A percentile compares a stretch with the other conserved stretches of the same genome.
Conservation (phyloP, 1,140 invertebrate genomes). For the Druon quercuslanigerum region DNA sequence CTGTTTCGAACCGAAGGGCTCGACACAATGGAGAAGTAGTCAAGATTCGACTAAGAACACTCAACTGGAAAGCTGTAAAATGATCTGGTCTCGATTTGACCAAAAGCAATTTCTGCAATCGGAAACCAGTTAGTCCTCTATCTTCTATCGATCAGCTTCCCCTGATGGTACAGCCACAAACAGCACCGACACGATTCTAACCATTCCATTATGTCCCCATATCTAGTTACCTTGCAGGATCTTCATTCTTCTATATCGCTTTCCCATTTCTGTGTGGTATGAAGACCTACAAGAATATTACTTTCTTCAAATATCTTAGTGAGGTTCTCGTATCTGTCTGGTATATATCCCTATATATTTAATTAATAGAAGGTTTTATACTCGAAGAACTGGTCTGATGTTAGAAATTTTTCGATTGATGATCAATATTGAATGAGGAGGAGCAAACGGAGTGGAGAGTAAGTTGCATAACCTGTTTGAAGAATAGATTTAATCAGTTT, state of each 20-base stretch:
- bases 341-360: no score
- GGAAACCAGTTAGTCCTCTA: constrained; percentile 24
- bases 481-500: no score
- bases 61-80: constrained; percentile 31
- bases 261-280: background rate
- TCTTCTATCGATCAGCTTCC: constrained; percentile 18
- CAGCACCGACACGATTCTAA: background rate
- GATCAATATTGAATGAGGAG: no score
- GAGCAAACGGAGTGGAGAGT: no score
- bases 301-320: background rate
- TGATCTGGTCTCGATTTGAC: constrained; percentile 25
- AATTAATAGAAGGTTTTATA: no score
- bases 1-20: background rate
- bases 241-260: background rate
- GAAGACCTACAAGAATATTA: background rate
- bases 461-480: no score
- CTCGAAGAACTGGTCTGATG: no score
- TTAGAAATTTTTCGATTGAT: no score
- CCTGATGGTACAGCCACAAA: background rate
- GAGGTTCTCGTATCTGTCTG: background rate
- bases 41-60: constrained; percentile 29
- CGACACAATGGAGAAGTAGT: constrained; percentile 1
- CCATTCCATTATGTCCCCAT: background rate
- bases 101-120: constrained; percentile 29
- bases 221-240: background rate